Conservation (phyloP, 2,888 invertebrate species). For the Sthenelais limicola region DNA sequence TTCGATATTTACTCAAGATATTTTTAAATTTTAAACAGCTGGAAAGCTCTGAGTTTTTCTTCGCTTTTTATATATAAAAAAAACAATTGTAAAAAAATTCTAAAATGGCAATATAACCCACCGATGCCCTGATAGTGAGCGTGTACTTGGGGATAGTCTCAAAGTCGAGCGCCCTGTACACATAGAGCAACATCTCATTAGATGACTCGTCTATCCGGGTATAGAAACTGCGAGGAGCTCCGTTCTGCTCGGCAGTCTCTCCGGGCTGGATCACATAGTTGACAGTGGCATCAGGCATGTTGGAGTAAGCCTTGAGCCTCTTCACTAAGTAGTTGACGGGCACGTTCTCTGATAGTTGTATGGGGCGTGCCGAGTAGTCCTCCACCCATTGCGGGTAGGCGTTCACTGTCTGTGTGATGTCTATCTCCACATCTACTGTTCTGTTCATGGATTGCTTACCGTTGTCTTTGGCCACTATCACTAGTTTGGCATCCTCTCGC, state of each 20-base stretch:
- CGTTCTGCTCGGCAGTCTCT: slow-evolving; percentile 54
- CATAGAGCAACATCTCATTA: slow-evolving; percentile 54
- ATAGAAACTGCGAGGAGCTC: slow-evolving; percentile 51
- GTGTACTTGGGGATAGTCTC: slow-evolving; percentile 53
- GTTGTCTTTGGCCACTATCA: slow-evolving; percentile 98
- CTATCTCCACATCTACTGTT: slow-evolving; percentile 98
- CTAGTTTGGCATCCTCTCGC: slow-evolving; percentile 75
- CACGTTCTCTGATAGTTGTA: slow-evolving; percentile 50
- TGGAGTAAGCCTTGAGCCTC: slow-evolving; percentile 48
- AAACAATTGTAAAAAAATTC: too few relatives aligned
- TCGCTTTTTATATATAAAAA: too few relatives aligned
- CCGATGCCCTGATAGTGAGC: slow-evolving; percentile 55
- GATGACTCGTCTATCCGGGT: slow-evolving; percentile 48
- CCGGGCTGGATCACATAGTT: slow-evolving; percentile 54
- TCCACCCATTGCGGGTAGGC: slow-evolving; percentile 55
- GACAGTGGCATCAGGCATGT: slow-evolving; percentile 44
- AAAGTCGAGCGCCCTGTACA: slow-evolving; percentile 54
- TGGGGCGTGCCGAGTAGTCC: slow-evolving; percentile 50
- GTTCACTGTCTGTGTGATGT: slow-evolving; percentile 81
- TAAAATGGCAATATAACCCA: slow-evolving; percentile 43
- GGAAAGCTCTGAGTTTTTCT: too few relatives aligned
- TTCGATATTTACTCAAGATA: too few relatives aligned
- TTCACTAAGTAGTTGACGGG: slow-evolving; percentile 51
- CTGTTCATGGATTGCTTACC: slow-evolving; percentile 95
- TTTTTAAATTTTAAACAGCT: too few relatives aligned